Evolutionary conservation across 1,140 invertebrate species (phyloP), one percentile per base, ranked within the genome.

Genomic region (Aphaenogaster floridana): DNA sequence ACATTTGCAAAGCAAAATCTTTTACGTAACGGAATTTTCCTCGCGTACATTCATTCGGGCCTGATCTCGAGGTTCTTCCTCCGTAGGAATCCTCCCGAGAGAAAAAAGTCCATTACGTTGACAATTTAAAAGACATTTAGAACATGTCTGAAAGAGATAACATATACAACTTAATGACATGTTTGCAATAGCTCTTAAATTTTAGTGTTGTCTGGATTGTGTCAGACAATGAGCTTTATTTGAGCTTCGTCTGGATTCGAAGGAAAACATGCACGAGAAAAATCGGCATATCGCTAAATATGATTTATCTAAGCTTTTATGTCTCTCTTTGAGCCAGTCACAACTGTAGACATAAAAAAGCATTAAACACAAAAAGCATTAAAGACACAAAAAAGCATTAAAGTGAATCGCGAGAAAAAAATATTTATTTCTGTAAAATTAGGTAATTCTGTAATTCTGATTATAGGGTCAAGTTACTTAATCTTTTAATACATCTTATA

Each of bases 1-100:
- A 36, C 15, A 48, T 76, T 76, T 61, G 57, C 80, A 57, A 76
- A 84, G 69, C 28, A 4, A 48, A 36, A 50, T 84, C 66, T 39
- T 74, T 83, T 61, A 50, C 57, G 50, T 48, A 74, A 39, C 39
- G 63, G 61, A 80, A 48, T 39, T 39, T 84, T 61, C 45, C 45
- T 83, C 50, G 42, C n/a, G 13, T 5, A 54, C n/a, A 13, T n/a
- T 36, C 11, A 3, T 59, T 71, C 54, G 15, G n/a, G 7, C 3
- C 17, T 13, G 3, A 2, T 52, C n/a, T 28, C 45, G 15, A 80
- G 52, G 3, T 52, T 79, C 36, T 54, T 68, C 11, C 15, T 48
- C 15, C 1, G 21, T 15, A 11, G 1, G 15, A 64, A 21, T 6
- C 13, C 34, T 28, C 6, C 0, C n/a, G 1, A 36, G 15, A 7